phyloP scores from a whole-genome alignment of 2,113 vertebrate species.

The Meles meles region DNA sequence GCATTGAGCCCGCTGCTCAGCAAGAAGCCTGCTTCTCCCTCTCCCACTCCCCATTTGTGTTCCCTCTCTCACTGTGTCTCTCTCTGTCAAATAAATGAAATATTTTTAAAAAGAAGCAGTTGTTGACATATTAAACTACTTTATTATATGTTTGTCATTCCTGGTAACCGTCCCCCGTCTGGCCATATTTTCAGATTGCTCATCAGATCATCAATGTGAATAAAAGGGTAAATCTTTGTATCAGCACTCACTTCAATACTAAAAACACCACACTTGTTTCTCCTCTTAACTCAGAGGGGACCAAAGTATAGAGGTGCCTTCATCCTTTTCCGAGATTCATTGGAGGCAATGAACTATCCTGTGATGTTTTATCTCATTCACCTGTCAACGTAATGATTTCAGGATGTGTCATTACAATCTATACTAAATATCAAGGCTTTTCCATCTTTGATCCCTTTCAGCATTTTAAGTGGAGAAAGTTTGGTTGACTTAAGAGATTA shows the following conservation, averaged over 20 bases:
- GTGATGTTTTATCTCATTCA: neutral
- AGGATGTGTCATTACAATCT: neutral
- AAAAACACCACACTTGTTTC: neutral
- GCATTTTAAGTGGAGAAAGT: neutral
- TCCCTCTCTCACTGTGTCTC: too few species aligned
- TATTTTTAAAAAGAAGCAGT: neutral
- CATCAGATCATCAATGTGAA: neutral
- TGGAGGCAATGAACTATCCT: neutral
- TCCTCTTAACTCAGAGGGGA: neutral
- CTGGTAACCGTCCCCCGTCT: neutral
- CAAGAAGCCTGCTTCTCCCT: too few species aligned
- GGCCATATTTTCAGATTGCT: neutral
- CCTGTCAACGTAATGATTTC: neutral
- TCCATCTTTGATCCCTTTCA: neutral
- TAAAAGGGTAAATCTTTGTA: neutral
- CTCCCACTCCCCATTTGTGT: too few species aligned
- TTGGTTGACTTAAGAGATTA: neutral
- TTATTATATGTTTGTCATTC: neutral
- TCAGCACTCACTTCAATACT: neutral
- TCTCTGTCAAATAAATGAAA: too few species aligned
- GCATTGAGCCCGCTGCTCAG: too few species aligned
- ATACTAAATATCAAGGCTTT: neutral
- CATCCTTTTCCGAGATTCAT: neutral
- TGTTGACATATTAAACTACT: neutral
- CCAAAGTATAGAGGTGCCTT: neutral